A percentile compares a stretch with the other conserved stretches of the same genome.
phyloP scores from a whole-genome alignment of 2,113 vertebrate species.

The Danio rerio region DNA sequence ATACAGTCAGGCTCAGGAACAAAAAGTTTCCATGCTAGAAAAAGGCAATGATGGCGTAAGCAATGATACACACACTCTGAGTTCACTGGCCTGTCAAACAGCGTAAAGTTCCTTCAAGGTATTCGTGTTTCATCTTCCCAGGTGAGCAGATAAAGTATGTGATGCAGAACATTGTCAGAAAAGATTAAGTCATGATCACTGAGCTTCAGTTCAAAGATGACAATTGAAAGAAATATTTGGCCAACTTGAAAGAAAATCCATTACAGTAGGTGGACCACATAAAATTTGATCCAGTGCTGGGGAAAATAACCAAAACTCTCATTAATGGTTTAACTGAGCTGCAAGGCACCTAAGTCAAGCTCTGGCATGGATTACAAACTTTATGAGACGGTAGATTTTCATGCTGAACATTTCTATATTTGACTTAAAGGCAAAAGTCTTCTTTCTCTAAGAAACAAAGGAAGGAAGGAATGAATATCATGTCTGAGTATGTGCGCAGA shows the following conservation, averaged over 20 bases:
- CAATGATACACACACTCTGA: not conserved
- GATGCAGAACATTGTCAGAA: conserved; percentile 44
- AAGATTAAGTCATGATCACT: conserved; percentile 41
- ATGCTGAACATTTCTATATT: conserved; percentile 28
- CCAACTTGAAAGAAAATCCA: not conserved
- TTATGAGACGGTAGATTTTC: conserved; percentile 41
- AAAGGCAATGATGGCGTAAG: not conserved
- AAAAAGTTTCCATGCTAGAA: not conserved
- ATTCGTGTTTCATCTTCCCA: conserved; percentile 28
- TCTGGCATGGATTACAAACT: conserved; percentile 15
- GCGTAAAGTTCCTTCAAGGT: conserved; percentile 12
- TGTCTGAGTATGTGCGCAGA: not conserved
- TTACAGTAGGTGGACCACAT: conserved; percentile 16
- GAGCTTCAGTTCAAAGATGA: conserved; percentile 6
- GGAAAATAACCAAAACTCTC: conserved; percentile 27
- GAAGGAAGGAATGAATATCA: not conserved
- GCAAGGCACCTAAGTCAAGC: conserved; percentile 37
- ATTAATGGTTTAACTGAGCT: conserved; percentile 38
- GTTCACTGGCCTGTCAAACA: conserved; percentile 37
- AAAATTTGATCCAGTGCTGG: conserved; percentile 15
- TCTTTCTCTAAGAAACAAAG: not conserved
- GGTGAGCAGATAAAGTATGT: conserved; percentile 14
- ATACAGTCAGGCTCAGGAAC: conserved; percentile 3
- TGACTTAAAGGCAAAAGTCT: not conserved
- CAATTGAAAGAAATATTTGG: not conserved